These are phyloP conservation scores for Geophilus truncorum DNA, from an alignment of 2,888 invertebrate species.

Conservation along the genomic window DNA sequence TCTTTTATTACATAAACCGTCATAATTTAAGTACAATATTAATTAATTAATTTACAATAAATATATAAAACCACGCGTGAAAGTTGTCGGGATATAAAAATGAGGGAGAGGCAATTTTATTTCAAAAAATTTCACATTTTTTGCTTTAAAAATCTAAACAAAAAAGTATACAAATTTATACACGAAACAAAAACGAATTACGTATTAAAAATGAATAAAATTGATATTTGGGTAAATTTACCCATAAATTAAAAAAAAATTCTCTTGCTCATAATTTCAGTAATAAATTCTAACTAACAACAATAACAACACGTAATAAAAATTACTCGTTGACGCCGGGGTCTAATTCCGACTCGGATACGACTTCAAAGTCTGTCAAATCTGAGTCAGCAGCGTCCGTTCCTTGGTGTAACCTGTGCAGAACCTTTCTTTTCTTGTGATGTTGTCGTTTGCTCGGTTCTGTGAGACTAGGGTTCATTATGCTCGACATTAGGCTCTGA, in stretches of 20 bases:
- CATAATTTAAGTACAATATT: background rate
- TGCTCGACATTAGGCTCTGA: background rate
- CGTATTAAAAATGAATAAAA: background rate
- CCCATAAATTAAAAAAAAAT: too few relatives aligned
- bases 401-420: background rate
- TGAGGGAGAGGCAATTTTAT: background rate
- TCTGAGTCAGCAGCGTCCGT: conserved; percentile 33
- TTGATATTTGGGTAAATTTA: too few relatives aligned
- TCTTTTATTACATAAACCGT: background rate
- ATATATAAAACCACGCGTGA: background rate
- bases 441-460: background rate
- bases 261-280: background rate
- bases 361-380: conserved; percentile 36
- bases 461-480: background rate
- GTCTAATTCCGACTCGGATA: conserved; percentile 31
- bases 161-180: background rate
- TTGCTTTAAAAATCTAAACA: background rate
- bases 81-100: background rate
- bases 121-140: background rate
- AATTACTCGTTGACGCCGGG: background rate
- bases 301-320: background rate
- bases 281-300: background rate
- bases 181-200: background rate
- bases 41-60: background rate
- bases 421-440: background rate